Evolutionary conservation across 2,888 invertebrate species (phyloP).

Genomic region (Clivina fossor): DNA sequence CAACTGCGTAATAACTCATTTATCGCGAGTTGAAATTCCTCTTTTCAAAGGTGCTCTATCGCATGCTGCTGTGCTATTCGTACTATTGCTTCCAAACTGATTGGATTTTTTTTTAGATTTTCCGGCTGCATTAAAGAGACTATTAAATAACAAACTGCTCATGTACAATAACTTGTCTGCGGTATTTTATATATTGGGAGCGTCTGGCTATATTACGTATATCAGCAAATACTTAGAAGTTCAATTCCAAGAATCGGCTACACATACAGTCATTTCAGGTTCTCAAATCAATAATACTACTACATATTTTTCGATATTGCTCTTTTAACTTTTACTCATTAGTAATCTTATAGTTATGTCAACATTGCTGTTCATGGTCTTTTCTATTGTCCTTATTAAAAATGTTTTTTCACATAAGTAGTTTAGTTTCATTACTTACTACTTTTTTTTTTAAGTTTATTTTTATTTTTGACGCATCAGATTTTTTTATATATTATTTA

Average conservation of each 20-base stretch:
- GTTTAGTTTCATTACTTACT: too few relatives aligned
- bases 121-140: slow-evolving; percentile 58
- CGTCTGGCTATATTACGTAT: slow-evolving; percentile 69
- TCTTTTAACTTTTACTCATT: too few relatives aligned
- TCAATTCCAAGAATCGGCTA: slow-evolving; percentile 66
- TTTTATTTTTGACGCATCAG: too few relatives aligned
- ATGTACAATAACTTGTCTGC: slow-evolving; percentile 67
- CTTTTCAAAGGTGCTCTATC: slow-evolving; percentile 18
- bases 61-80: slow-evolving; percentile 1
- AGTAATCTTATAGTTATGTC: too few relatives aligned
- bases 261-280: slow-evolving; percentile 69
- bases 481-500: background rate
- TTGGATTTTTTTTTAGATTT: slow-evolving; percentile 54
- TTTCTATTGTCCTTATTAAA: too few relatives aligned
- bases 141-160: slow-evolving; percentile 66
- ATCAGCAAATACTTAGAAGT: slow-evolving; percentile 75
- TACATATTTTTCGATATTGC: too few relatives aligned
- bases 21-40: slow-evolving; percentile 32
- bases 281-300: too few relatives aligned
- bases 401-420: too few relatives aligned
- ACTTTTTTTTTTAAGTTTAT: too few relatives aligned
- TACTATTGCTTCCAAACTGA: background rate
- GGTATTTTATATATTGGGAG: slow-evolving; percentile 66
- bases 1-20: slow-evolving; percentile 37
- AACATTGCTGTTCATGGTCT: too few relatives aligned